Percentiles rank a stretch among this genome's conserved stretches.
Conservation (phyloP, 2,113 vertebrate species). For the Gambusia affinis region DNA sequence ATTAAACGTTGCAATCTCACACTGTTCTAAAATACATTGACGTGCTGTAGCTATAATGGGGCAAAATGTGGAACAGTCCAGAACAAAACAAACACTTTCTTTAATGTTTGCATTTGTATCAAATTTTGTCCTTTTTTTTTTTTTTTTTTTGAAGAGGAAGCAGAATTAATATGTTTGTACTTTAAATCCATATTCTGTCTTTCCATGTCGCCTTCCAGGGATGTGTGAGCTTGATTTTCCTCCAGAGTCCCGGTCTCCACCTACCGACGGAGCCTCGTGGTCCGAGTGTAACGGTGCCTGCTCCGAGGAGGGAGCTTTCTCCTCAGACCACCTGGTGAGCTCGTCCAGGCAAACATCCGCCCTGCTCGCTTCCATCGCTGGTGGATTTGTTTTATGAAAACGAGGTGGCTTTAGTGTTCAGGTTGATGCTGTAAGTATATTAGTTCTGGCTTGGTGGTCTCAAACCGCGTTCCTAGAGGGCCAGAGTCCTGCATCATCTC, state of each 20-base stretch:
- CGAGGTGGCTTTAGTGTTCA: background rate
- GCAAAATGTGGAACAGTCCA: background rate
- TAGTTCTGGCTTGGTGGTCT: background rate
- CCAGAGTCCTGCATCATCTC: too few species aligned
- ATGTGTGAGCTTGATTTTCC: constrained; percentile 27
- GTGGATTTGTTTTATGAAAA: background rate
- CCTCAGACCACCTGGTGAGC: constrained; percentile 57
- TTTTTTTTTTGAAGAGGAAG: background rate
- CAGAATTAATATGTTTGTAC: background rate
- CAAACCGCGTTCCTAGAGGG: too few species aligned
- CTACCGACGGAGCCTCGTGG: constrained; percentile 50
- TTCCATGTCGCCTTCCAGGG: constrained; percentile 33
- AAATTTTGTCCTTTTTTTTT: background rate
- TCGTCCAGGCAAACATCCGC: background rate
- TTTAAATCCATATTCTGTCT: background rate
- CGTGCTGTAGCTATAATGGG: background rate
- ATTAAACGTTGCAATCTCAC: background rate
- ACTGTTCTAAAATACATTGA: background rate
- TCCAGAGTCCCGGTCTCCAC: constrained; percentile 32
- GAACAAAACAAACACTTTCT: too few species aligned
- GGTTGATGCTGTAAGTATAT: too few species aligned
- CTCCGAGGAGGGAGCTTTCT: constrained; percentile 50
- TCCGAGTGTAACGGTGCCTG: constrained; percentile 60
- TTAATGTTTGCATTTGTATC: background rate
- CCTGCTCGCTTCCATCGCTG: background rate